phyloP scores from a whole-genome alignment of 2,888 invertebrate genomes.

The Liposcelis brunnea region DNA sequence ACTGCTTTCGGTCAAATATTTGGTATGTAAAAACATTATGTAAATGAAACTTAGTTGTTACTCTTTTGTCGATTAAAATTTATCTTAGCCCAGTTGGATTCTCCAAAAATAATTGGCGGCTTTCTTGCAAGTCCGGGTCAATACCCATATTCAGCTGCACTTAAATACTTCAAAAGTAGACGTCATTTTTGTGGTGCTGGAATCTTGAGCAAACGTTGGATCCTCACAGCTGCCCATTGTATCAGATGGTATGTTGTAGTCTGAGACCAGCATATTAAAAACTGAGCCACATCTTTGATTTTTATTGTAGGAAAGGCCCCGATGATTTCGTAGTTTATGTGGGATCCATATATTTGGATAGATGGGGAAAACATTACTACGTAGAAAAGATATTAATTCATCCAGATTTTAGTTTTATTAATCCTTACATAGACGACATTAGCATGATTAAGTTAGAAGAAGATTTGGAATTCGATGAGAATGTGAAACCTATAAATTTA shows the following conservation, averaged over 20 bases:
- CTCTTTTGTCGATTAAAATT: too few relatives aligned
- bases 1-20: too few relatives aligned
- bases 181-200: neutral
- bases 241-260: too few relatives aligned
- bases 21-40: too few relatives aligned
- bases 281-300: too few relatives aligned
- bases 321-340: neutral
- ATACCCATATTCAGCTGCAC: neutral
- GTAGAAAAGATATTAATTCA: conserved; percentile 9
- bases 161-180: neutral
- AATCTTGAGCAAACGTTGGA: neutral
- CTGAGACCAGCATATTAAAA: too few relatives aligned
- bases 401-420: conserved; percentile 5
- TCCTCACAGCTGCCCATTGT: conserved; percentile 1
- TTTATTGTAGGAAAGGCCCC: too few relatives aligned
- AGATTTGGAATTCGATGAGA: conserved; percentile 1
- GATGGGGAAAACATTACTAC: conserved; percentile 9
- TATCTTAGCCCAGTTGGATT: too few relatives aligned
- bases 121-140: neutral
- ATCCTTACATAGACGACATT: conserved; percentile 11
- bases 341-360: neutral
- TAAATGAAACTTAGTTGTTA: too few relatives aligned
- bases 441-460: conserved; percentile 10
- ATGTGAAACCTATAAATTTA: conserved; percentile 8
- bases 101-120: neutral